Conservation (phyloP, 2,888 invertebrate genomes). For the Dynastes grantii region DNA sequence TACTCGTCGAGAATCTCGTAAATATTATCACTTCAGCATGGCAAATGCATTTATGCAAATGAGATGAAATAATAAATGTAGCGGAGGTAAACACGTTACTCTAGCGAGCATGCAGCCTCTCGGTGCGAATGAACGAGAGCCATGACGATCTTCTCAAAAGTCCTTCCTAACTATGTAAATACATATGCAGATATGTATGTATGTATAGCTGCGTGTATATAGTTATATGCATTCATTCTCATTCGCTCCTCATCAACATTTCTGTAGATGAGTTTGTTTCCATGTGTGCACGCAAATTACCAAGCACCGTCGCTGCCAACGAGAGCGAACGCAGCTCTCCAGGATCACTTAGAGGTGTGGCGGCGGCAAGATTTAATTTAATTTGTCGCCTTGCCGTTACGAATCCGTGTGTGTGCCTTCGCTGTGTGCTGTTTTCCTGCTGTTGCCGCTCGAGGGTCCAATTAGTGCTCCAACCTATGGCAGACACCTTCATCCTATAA, state of each 20-base stretch:
- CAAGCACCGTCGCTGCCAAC: constrained; percentile 57
- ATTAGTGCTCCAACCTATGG: constrained; percentile 61
- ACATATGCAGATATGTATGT: constrained; percentile 25
- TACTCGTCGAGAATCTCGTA: constrained; percentile 15
- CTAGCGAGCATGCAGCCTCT: constrained; percentile 56
- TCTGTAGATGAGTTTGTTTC: constrained; percentile 58
- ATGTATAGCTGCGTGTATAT: background rate
- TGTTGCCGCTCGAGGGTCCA: constrained; percentile 61
- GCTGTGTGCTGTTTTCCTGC: constrained; percentile 50
- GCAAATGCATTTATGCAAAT: constrained; percentile 56
- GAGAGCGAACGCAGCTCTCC: constrained; percentile 54
- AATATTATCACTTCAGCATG: constrained; percentile 51
- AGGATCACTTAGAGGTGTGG: constrained; percentile 60
- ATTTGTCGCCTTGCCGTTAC: constrained; percentile 61
- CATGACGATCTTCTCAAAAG: constrained; percentile 48
- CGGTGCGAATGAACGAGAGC: constrained; percentile 51
- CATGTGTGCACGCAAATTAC: constrained; percentile 61
- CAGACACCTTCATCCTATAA: constrained; percentile 54
- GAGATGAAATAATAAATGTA: constrained; percentile 58
- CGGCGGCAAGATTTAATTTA: constrained; percentile 64
- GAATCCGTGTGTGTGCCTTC: constrained; percentile 47
- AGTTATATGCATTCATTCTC: constrained; percentile 37
- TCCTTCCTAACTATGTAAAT: constrained; percentile 30
- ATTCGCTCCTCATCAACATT: constrained; percentile 57
- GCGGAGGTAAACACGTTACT: constrained; percentile 58